Conservation (phyloP, 2,888 invertebrate species). For the Drosophila recens region DNA sequence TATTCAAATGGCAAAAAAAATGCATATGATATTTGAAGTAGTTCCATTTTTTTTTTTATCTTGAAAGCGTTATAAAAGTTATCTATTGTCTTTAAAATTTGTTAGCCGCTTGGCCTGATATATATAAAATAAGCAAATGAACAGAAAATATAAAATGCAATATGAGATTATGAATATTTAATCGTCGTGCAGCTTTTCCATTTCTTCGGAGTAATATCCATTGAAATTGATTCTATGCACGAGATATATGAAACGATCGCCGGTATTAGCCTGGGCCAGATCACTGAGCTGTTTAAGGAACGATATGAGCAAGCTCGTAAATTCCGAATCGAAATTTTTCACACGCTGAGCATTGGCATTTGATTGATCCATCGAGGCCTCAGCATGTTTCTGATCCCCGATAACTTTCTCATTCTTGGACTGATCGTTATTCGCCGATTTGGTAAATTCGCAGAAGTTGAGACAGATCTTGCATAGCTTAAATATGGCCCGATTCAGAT, state of each 20-base stretch:
- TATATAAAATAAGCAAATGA: not conserved
- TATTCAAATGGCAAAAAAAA: not conserved
- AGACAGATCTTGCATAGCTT: constrained; percentile 95
- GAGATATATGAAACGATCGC: constrained; percentile 84
- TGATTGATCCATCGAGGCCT: constrained; percentile 78
- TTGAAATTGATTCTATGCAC: constrained; percentile 92
- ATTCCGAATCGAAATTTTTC: constrained; percentile 83
- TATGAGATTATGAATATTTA: not conserved
- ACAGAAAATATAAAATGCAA: not conserved
- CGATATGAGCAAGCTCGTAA: constrained; percentile 83
- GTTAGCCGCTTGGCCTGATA: too few relatives aligned
- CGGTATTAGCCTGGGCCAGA: constrained; percentile 81
- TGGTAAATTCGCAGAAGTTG: constrained; percentile 92
- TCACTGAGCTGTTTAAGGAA: constrained; percentile 84
- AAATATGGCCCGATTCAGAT: constrained; percentile 92
- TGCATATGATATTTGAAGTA: too few relatives aligned
- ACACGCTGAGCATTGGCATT: constrained; percentile 85
- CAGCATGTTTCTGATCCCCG: constrained; percentile 82
- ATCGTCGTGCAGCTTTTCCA: constrained; percentile 85
- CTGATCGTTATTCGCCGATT: constrained; percentile 49
- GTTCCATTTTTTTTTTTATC: too few relatives aligned
- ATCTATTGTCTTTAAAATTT: too few relatives aligned
- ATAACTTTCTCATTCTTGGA: constrained; percentile 82
- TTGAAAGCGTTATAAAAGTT: too few relatives aligned
- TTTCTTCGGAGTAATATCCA: constrained; percentile 91